A percentile compares a stretch with the other conserved stretches of the same genome.
Conservation (phyloP, 35 echinoderm and acorn worm genomes). For the Eucidaris tribuloides region DNA sequence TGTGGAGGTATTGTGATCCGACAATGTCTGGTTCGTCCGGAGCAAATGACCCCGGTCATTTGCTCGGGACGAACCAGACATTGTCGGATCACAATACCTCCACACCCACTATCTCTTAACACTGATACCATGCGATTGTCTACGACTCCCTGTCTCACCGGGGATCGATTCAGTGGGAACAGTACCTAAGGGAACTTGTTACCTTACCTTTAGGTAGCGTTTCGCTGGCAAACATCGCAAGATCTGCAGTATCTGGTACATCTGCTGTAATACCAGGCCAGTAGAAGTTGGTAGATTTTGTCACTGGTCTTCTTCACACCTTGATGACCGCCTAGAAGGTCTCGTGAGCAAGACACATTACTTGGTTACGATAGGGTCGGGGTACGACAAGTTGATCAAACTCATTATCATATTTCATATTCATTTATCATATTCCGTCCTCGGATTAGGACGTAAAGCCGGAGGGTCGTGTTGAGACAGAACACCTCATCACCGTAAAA, state of each 20-base stretch:
- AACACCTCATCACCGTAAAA: too few species aligned
- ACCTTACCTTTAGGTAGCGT: conserved; percentile 36
- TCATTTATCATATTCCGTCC: too few species aligned
- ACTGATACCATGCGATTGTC: conserved; percentile 7
- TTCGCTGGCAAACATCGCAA: conserved; percentile 52
- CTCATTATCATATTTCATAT: conserved; percentile 22
- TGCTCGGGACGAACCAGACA: conserved; percentile 38
- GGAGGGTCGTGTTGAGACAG: too few species aligned
- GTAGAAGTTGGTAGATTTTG: conserved; percentile 42
- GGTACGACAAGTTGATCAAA: conserved; percentile 52
- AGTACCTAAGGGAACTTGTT: conserved; percentile 10
- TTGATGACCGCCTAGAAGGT: conserved; percentile 57
- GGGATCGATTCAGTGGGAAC: too few species aligned
- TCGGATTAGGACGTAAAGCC: too few species aligned
- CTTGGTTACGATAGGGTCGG: not conserved
- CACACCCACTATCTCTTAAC: conserved; percentile 73
- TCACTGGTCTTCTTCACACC: conserved; percentile 29
- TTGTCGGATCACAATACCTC: conserved; percentile 38
- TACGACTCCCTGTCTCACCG: conserved; percentile 41
- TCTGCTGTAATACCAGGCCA: conserved; percentile 55
- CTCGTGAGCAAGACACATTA: conserved; percentile 47
- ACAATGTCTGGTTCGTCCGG: not conserved
- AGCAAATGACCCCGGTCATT: conserved; percentile 16
- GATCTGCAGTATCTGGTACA: conserved; percentile 35
- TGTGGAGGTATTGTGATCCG: conserved; percentile 44